phyloP scores from a whole-genome alignment of 2,888 invertebrate genomes.

The Eupithecia inturbata region DNA sequence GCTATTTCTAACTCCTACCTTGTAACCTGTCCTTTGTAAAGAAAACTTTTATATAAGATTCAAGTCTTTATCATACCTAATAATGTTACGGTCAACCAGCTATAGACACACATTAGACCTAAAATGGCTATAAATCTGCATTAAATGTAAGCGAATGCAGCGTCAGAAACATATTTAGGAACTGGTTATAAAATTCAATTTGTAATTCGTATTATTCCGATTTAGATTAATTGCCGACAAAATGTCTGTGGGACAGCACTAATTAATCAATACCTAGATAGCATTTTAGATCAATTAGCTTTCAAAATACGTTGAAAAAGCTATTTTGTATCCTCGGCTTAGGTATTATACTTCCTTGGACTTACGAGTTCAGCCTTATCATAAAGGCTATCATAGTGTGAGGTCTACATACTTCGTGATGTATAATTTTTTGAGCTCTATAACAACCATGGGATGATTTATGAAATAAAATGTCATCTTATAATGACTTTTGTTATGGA shows the following conservation, averaged over 20 bases:
- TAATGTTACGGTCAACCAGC: slow-evolving; percentile 56
- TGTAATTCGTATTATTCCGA: slow-evolving; percentile 69
- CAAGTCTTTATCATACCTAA: slow-evolving; percentile 54
- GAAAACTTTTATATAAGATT: slow-evolving; percentile 24
- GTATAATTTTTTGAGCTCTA: slow-evolving; percentile 51
- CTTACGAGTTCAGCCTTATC: slow-evolving; percentile 44
- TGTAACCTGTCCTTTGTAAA: background rate
- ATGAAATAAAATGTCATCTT: slow-evolving; percentile 73
- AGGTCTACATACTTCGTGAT: slow-evolving; percentile 66
- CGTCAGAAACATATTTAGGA: slow-evolving; percentile 60
- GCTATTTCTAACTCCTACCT: slow-evolving; percentile 6
- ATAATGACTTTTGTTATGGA: slow-evolving; percentile 67
- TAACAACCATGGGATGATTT: slow-evolving; percentile 63
- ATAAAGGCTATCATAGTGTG: slow-evolving; percentile 69
- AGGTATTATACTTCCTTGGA: slow-evolving; percentile 44
- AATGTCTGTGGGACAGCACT: slow-evolving; percentile 75
- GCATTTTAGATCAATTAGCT: slow-evolving; percentile 74
- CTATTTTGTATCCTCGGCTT: slow-evolving; percentile 18
- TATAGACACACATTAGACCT: slow-evolving; percentile 61
- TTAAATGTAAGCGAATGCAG: slow-evolving; percentile 59
- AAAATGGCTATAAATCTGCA: slow-evolving; percentile 67
- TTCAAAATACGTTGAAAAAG: slow-evolving; percentile 37
- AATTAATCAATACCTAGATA: slow-evolving; percentile 74
- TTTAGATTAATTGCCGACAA: slow-evolving; percentile 75
- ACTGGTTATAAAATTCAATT: slow-evolving; percentile 74